Conservation (phyloP, 2,113 vertebrate species). For the Oryzias melastigma region DNA sequence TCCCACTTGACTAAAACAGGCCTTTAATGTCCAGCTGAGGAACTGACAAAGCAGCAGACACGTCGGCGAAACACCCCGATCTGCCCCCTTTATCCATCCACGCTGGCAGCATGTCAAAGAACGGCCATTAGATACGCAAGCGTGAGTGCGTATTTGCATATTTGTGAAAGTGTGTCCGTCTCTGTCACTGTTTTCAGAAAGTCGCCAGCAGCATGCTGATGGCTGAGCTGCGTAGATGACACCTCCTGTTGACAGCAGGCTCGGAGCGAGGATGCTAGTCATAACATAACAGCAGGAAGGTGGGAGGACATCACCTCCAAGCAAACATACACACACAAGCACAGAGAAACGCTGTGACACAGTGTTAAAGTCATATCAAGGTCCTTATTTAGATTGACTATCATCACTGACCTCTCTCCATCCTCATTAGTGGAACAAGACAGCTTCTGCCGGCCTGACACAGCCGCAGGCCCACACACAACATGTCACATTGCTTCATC, state of each 20-base stretch:
- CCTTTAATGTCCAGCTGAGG: conserved; percentile 18
- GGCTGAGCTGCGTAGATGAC: conserved; percentile 58
- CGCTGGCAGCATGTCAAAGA: conserved; percentile 11
- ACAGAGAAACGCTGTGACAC: conserved; percentile 60
- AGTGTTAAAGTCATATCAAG: conserved; percentile 74
- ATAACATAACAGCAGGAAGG: conserved; percentile 74
- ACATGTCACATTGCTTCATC: conserved; percentile 67
- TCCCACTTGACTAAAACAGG: too few relatives aligned
- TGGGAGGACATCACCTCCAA: conserved; percentile 70
- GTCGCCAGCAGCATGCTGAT: conserved; percentile 51
- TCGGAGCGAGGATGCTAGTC: conserved; percentile 63
- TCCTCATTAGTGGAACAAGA: conserved; percentile 70
- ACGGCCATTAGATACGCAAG: conserved; percentile 18
- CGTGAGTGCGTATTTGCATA: conserved; percentile 8
- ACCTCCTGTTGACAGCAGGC: conserved; percentile 67
- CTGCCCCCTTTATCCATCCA: conserved; percentile 11
- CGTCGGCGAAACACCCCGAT: conserved; percentile 5
- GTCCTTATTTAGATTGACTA: conserved; percentile 72
- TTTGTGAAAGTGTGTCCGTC: conserved; percentile 38
- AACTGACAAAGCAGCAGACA: conserved; percentile 28
- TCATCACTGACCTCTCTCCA: conserved; percentile 73
- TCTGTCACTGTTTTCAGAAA: conserved; percentile 26
- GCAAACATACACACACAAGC: conserved; percentile 40
- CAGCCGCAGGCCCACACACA: conserved; percentile 59
- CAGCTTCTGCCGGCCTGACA: conserved; percentile 53